Conservation (phyloP, 2,797 vertebrate genomes). For the Pantherophis alleghaniensis region DNA sequence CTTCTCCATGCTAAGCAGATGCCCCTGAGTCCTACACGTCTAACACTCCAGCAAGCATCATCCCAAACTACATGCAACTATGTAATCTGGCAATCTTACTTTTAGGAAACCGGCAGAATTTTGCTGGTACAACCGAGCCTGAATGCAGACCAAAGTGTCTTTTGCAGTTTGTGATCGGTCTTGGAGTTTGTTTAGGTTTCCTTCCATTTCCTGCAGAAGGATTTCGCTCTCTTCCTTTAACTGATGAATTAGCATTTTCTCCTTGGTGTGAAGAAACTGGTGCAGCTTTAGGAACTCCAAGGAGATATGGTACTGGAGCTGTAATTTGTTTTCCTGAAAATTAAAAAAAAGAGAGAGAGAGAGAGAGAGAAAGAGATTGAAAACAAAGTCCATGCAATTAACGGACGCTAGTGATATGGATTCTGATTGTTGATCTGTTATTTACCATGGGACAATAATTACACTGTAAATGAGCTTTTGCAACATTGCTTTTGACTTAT, state of each 20-base stretch:
- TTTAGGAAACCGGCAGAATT: slow-evolving; percentile 58
- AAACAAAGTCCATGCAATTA: background rate
- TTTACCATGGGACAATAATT: background rate
- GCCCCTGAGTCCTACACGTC: background rate
- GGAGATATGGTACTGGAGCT: slow-evolving; percentile 55
- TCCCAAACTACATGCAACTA: background rate
- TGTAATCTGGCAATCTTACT: slow-evolving; percentile 46
- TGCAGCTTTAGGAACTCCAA: slow-evolving; percentile 71
- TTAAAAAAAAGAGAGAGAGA: background rate
- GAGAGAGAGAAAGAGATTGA: background rate
- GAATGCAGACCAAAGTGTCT: slow-evolving; percentile 46
- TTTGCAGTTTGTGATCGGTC: slow-evolving; percentile 41
- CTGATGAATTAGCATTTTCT: slow-evolving; percentile 61
- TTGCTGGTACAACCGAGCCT: slow-evolving; percentile 44
- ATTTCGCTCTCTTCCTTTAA: slow-evolving; percentile 53
- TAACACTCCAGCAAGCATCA: too few relatives aligned
- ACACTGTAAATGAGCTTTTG: background rate
- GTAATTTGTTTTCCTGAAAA: slow-evolving; percentile 63
- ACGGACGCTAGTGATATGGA: background rate
- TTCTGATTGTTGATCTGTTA: background rate
- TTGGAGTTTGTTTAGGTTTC: slow-evolving; percentile 44
- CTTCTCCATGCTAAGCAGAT: background rate
- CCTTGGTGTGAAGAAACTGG: slow-evolving; percentile 63
- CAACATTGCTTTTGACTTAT: background rate
- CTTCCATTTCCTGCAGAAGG: slow-evolving; percentile 50